A percentile compares a stretch with the other conserved stretches of the same genome.
Evolutionary conservation across 2,888 invertebrate species (phyloP).

Genomic region (Hirtodrosophila histrioides): DNA sequence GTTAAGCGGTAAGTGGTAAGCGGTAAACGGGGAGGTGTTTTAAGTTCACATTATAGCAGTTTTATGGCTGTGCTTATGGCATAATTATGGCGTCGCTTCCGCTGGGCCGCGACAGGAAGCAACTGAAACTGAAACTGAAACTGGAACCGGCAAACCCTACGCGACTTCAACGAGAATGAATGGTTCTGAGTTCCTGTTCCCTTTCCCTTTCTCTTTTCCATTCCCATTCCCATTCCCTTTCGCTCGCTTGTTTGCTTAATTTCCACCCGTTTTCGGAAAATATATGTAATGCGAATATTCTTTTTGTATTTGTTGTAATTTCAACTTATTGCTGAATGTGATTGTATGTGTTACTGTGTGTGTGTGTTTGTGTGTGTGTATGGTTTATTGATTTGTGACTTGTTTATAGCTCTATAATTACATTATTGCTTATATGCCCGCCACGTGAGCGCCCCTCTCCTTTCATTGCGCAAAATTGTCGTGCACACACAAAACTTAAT

Average conservation of each 20-base stretch:
- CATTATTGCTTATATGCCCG: slow-evolving; percentile 66
- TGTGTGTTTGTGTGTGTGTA: slow-evolving; percentile 22
- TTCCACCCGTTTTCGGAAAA: slow-evolving; percentile 21
- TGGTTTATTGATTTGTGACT: slow-evolving; percentile 73
- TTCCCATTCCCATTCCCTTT: background rate
- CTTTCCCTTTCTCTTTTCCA: background rate
- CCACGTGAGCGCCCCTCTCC: slow-evolving; percentile 17
- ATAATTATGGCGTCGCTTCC: slow-evolving; percentile 69
- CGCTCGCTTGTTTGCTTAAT: slow-evolving; percentile 24
- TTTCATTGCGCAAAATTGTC: slow-evolving; percentile 47
- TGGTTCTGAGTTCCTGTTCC: slow-evolving; percentile 53
- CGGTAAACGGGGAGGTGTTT: slow-evolving; percentile 20
- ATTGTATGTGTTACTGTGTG: slow-evolving; percentile 13
- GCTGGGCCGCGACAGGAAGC: slow-evolving; percentile 50
- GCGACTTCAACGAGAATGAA: slow-evolving; percentile 50
- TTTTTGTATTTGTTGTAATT: slow-evolving; percentile 38
- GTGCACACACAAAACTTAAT: slow-evolving; percentile 66
- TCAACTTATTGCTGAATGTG: slow-evolving; percentile 31
- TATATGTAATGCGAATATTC: slow-evolving; percentile 7
- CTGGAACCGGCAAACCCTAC: slow-evolving; percentile 7
- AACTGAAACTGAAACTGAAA: slow-evolving; percentile 13
- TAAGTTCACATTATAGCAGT: slow-evolving; percentile 39
- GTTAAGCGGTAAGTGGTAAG: slow-evolving; percentile 10
- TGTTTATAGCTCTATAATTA: slow-evolving; percentile 74
- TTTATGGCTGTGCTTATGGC: slow-evolving; percentile 70